phyloP scores from a whole-genome alignment of 2,113 vertebrate genomes.

The Ceyx margarethae region DNA sequence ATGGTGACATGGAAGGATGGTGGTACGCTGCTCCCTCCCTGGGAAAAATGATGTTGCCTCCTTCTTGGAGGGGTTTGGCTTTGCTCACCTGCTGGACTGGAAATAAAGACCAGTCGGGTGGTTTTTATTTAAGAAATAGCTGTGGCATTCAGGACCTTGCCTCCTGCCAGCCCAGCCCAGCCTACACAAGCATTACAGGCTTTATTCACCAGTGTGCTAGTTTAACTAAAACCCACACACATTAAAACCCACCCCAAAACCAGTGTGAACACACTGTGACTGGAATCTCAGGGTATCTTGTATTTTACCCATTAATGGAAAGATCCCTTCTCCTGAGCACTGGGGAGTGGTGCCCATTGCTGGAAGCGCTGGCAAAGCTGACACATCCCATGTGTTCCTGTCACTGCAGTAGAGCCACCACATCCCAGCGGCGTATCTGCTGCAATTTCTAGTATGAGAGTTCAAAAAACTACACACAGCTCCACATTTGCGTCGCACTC shows the following conservation, averaged over 20 bases:
- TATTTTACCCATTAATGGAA: not conserved
- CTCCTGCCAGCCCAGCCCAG: constrained; percentile 2
- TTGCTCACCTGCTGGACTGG: not conserved
- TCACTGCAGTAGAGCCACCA: not conserved
- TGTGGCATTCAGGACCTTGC: not conserved
- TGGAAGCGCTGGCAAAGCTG: accelerated
- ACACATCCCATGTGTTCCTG: accelerated
- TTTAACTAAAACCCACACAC: not conserved
- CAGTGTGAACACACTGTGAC: no score
- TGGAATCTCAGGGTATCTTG: not conserved
- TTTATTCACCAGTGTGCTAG: not conserved
- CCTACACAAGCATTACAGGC: not conserved
- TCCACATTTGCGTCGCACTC: accelerated
- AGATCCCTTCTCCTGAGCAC: not conserved
- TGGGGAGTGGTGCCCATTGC: not conserved
- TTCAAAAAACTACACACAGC: not conserved
- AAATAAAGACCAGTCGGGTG: not conserved
- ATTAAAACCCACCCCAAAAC: not conserved
- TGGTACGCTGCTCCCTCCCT: not conserved
- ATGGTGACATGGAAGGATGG: not conserved
- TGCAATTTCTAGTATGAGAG: not conserved
- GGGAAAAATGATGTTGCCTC: not conserved
- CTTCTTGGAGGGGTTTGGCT: not conserved
- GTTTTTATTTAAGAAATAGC: constrained; percentile 1
- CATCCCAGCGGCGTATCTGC: not conserved